These are phyloP conservation scores for Tenualosa ilisha DNA, from an alignment of 2,797 vertebrate genomes.

Conservation along the genomic window DNA sequence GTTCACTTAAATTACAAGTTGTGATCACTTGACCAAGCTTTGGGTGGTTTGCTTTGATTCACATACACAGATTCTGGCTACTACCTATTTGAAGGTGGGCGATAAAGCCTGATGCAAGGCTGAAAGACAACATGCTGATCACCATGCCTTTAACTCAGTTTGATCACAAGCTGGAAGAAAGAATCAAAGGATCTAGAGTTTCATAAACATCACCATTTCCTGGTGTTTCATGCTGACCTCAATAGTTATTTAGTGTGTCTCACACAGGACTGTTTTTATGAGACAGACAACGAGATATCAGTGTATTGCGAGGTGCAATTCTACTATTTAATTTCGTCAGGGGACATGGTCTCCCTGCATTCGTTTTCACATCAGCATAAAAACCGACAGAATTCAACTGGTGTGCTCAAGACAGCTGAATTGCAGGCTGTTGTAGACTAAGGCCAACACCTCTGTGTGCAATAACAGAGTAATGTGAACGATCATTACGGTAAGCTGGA, in stretches of 20 bases:
- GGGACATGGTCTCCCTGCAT: neutral
- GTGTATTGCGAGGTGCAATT: neutral
- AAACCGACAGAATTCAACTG: neutral
- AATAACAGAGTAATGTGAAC: neutral
- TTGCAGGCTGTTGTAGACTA: neutral
- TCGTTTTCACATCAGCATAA: neutral
- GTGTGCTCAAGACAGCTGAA: neutral
- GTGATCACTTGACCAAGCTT: neutral
- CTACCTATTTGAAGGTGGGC: neutral
- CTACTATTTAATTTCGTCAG: neutral
- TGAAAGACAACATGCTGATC: neutral
- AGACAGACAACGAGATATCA: neutral
- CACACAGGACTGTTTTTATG: neutral
- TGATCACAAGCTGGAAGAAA: neutral
- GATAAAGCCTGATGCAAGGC: neutral
- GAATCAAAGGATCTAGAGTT: neutral
- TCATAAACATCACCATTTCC: neutral
- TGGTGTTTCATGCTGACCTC: neutral
- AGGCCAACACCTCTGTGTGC: neutral
- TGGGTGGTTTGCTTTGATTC: neutral
- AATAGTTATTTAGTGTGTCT: neutral
- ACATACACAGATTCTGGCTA: neutral
- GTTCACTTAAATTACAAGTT: neutral
- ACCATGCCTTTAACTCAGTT: neutral
- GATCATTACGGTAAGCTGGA: neutral